Evolutionary conservation across 2,888 invertebrate genomes (phyloP).

Genomic region (Phaonia tiefii): DNA sequence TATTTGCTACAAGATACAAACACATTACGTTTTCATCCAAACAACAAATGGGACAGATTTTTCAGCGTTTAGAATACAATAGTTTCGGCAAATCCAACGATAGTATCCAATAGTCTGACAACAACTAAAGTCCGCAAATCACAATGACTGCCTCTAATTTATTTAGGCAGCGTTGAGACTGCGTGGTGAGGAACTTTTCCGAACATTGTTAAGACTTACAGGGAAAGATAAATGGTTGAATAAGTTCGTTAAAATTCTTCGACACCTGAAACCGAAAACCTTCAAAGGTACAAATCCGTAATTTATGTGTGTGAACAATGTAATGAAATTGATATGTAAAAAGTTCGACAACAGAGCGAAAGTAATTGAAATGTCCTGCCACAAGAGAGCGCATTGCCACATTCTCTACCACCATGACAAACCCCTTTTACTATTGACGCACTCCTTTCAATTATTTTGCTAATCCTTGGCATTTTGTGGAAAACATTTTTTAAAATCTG

Average conservation of each 20-base stretch:
- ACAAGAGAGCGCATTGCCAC: neutral
- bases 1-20: no score
- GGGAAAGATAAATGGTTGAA: slow-evolving; percentile 22
- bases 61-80: no score
- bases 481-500: slow-evolving; percentile 71
- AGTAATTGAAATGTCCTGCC: neutral
- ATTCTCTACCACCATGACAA: neutral
- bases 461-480: slow-evolving; percentile 66
- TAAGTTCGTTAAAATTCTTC: neutral
- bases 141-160: no score
- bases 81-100: no score
- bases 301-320: no score
- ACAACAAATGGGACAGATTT: no score
- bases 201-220: no score
- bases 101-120: no score
- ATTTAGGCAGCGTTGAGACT: no score
- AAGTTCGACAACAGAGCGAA: neutral
- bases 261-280: neutral
- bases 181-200: no score
- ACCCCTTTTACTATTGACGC: slow-evolving; percentile 9
- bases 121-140: no score
- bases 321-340: slow-evolving; percentile 8
- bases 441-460: slow-evolving; percentile 24
- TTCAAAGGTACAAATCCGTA: neutral
- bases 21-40: no score